phyloP scores from a whole-genome alignment of 2,888 invertebrate genomes.

The Entomobrya proxima region DNA sequence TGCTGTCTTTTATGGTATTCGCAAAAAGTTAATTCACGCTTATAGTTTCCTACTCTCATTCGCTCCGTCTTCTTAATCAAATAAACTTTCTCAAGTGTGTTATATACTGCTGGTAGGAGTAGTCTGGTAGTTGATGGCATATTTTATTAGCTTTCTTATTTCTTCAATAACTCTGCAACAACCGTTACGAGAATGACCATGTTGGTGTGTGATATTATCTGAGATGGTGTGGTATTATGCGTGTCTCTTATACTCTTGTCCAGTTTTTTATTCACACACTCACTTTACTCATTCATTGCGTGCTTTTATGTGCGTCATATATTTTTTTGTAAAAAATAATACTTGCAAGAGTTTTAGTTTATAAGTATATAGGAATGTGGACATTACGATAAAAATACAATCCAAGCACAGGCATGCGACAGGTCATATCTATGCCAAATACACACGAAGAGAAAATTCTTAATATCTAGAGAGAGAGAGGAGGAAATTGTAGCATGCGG shows the following conservation, averaged over 20 bases:
- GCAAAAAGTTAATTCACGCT: not conserved
- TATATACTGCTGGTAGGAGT: not conserved
- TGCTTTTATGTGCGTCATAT: slow-evolving; percentile 37
- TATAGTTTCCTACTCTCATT: not conserved
- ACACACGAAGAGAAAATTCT: no score
- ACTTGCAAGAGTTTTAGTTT: not conserved
- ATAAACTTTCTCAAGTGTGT: not conserved
- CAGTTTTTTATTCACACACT: slow-evolving; percentile 15
- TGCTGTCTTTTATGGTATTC: slow-evolving; percentile 17
- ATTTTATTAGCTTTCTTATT: slow-evolving; percentile 15
- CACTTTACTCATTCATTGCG: slow-evolving; percentile 33
- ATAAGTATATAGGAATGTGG: not conserved
- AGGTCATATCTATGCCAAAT: not conserved
- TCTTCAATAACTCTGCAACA: not conserved
- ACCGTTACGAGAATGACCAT: not conserved
- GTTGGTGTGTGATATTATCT: not conserved
- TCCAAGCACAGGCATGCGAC: not conserved
- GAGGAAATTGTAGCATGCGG: slow-evolving; percentile 1
- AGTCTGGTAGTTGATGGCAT: no score
- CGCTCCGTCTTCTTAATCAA: not conserved
- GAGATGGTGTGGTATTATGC: slow-evolving; percentile 6
- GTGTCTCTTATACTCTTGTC: slow-evolving; percentile 9
- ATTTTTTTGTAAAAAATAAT: slow-evolving; percentile 1
- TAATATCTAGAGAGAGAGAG: no score
- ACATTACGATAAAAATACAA: slow-evolving; percentile 6